Percentiles rank a stretch among this genome's conserved stretches.
These are phyloP conservation scores for Rhingia rostrata DNA, from an alignment of 2,888 invertebrate genomes.

Conservation along the genomic window DNA sequence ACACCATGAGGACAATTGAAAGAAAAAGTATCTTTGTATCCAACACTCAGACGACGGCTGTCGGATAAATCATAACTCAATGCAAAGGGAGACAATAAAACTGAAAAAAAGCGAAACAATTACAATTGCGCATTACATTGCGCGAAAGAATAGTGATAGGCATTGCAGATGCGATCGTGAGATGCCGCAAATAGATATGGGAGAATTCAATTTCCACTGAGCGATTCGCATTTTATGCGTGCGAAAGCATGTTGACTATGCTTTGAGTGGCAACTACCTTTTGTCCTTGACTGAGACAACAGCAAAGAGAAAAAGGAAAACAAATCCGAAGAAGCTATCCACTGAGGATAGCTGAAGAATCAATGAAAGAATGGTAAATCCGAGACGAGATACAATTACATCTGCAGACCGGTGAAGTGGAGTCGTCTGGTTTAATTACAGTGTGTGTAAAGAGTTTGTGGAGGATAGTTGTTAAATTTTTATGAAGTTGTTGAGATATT, in stretches of 20 bases:
- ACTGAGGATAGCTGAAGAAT: conserved; percentile 17
- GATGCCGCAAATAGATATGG: conserved; percentile 38
- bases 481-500: neutral
- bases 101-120: neutral
- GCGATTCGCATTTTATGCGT: conserved; percentile 57
- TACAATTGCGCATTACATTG: conserved; percentile 43
- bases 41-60: neutral
- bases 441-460: conserved; percentile 38
- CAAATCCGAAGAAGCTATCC: neutral
- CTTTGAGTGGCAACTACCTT: conserved; percentile 66
- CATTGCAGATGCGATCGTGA: conserved; percentile 38
- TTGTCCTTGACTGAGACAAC: conserved; percentile 70
- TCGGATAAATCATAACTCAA: conserved; percentile 53
- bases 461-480: neutral
- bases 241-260: conserved; percentile 7
- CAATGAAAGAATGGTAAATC: conserved; percentile 56
- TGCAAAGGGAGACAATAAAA: conserved; percentile 1
- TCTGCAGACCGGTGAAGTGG: conserved; percentile 10
- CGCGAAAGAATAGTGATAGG: neutral
- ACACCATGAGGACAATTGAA: conserved; percentile 38
- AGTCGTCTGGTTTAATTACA: conserved; percentile 42
- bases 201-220: conserved; percentile 59
- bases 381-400: conserved; percentile 58
- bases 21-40: conserved; percentile 4
- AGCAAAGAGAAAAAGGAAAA: conserved; percentile 2